Percentiles rank a stretch among this genome's conserved stretches.
Conservation (phyloP, 2,888 invertebrate species). For the Zaprionus obscuricornis region DNA sequence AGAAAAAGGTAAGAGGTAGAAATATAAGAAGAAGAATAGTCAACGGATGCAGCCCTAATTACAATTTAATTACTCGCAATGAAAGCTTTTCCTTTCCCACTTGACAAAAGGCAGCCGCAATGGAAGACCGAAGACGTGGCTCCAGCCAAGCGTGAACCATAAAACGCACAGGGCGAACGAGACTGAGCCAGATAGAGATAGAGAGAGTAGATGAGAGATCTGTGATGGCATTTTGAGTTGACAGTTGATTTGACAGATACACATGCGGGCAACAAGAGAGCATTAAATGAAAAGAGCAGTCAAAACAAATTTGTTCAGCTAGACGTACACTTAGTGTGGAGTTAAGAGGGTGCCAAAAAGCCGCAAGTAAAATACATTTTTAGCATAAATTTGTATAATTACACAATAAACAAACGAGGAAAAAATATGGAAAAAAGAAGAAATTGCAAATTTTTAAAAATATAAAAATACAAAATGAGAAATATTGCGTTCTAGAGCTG, state of each 20-base stretch:
- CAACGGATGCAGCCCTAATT: constrained; percentile 83
- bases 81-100: constrained; percentile 80
- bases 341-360: constrained; percentile 55
- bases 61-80: constrained; percentile 82
- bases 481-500: no score
- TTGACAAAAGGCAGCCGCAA: constrained; percentile 73
- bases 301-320: constrained; percentile 81
- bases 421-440: background rate
- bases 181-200: constrained; percentile 5
- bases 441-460: constrained; percentile 14
- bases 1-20: constrained; percentile 18
- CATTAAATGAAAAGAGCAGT: constrained; percentile 36
- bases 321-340: constrained; percentile 73
- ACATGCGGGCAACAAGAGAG: constrained; percentile 52
- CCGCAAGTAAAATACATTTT: constrained; percentile 11
- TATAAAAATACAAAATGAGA: constrained; percentile 33
- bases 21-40: background rate
- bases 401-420: no score
- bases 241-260: constrained; percentile 81
- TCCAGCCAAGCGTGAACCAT: constrained; percentile 69
- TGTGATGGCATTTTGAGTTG: constrained; percentile 67
- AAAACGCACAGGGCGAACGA: constrained; percentile 45
- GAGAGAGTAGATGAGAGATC: constrained; percentile 35
- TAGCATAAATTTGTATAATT: constrained; percentile 46
- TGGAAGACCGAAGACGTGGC: constrained; percentile 59